Evolutionary conservation across 2,113 vertebrate genomes (phyloP), one percentile per base, ranked within the genome.

Genomic region (Gallinago media): DNA sequence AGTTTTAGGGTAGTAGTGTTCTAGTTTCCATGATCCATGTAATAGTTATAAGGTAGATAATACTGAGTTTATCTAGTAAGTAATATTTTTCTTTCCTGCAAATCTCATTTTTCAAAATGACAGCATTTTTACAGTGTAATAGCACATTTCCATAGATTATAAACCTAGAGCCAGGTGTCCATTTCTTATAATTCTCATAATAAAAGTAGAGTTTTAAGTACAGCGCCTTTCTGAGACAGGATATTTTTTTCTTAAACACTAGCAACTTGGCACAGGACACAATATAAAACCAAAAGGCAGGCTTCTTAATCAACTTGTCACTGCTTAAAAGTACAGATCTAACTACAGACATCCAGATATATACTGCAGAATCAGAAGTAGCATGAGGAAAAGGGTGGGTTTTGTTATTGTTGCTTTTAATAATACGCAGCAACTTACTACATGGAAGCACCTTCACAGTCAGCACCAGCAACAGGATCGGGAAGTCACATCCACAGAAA

Each of bases 201-300:
- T 92, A 97, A 96, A 98, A 93, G 85, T 63, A 72, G 89, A 36
- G 25, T 38, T 83, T 92, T 97, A 78, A 95, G 66, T 40, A 95
- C 73, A 96, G 36, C 72, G 96, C 80, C 72, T 92, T 88, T 81
- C 72, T 85, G 36, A 72, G 21, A 67, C 11, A 44, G 7, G 26
- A 16, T 25, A 6, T 40, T 47, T 78, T 89, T 71, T 46, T 47
- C 59, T 62, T 25, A 40, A 97, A 74, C 50, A 75, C 81, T 96
- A 96, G 95, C 90, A 96, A 83, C 56, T 94, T 94, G 73, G 54
- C 96, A 93, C 89, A 97, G 94, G 89, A 81, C 92, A 96, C 46
- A 96, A 81, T 44, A 63, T 67, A 97, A 96, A 95, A 97, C 71
- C 71, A 95, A 96, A 97, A 89, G 89, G 92, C 94, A 98, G 98